Conservation (phyloP, 2,888 invertebrate genomes). For the Netelia fuscicornis region DNA sequence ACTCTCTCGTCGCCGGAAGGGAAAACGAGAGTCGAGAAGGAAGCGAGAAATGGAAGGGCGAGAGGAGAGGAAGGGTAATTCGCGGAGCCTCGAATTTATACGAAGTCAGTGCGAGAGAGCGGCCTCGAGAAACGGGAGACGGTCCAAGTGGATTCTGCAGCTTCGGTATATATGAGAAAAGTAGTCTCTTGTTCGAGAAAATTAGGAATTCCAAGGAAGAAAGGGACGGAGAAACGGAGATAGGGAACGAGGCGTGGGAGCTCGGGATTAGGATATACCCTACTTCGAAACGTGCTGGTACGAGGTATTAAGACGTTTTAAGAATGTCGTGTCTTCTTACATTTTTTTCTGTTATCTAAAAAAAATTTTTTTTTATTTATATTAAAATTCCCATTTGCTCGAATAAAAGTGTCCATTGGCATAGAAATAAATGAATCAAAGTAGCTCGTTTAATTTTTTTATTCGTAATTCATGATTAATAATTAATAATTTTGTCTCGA, state of each 20-base stretch:
- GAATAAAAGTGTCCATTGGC: not conserved
- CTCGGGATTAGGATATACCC: conserved; percentile 17
- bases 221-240: conserved; percentile 11
- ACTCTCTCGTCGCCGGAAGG: not conserved
- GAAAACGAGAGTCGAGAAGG: not conserved
- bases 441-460: not conserved
- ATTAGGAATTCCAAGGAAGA: conserved; percentile 31
- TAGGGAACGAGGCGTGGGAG: not conserved
- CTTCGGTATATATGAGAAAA: conserved; percentile 21
- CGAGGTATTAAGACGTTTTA: conserved; percentile 6
- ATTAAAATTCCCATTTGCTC: not conserved
- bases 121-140: not conserved
- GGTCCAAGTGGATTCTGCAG: conserved; percentile 24
- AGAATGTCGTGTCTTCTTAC: not conserved
- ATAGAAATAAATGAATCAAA: not conserved
- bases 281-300: not conserved
- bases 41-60: conserved; percentile 6
- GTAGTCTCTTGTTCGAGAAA: conserved; percentile 33
- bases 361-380: too few relatives aligned
- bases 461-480: not conserved
- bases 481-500: too few relatives aligned
- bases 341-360: too few relatives aligned
- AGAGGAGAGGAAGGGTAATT: not conserved
- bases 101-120: conserved; percentile 13
- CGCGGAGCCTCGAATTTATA: conserved; percentile 23